Conservation (phyloP, 2,888 invertebrate species). For the Microdon myrmicae region DNA sequence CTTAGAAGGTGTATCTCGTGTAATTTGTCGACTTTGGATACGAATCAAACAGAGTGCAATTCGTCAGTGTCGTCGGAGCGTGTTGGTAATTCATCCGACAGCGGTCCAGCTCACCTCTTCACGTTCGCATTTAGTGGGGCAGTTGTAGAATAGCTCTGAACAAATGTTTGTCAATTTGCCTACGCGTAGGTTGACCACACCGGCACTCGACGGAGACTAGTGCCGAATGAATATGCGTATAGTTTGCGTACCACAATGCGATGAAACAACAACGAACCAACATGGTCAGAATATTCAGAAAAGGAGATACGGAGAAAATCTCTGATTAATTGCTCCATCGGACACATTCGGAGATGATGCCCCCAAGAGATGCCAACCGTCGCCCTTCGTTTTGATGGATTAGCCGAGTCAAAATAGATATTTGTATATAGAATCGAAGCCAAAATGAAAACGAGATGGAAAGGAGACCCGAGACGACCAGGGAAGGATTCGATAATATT, state of each 20-base stretch:
- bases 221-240: too few species aligned
- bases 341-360: slow-evolving; percentile 47
- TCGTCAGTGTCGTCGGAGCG: slow-evolving; percentile 24
- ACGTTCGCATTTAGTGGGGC: slow-evolving; percentile 4
- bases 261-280: slow-evolving; percentile 19
- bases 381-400: slow-evolving; percentile 53
- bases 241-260: slow-evolving; percentile 30
- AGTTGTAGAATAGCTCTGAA: slow-evolving; percentile 40
- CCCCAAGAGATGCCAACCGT: slow-evolving; percentile 48
- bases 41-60: slow-evolving; percentile 20
- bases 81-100: slow-evolving; percentile 10
- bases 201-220: slow-evolving; percentile 3
- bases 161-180: slow-evolving; percentile 35
- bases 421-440: slow-evolving; percentile 53
- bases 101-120: slow-evolving; percentile 19
- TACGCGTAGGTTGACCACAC: slow-evolving; percentile 40
- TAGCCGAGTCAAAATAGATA: slow-evolving; percentile 52
- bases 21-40: slow-evolving; percentile 21
- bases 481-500: slow-evolving; percentile 27
- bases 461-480: slow-evolving; percentile 38
- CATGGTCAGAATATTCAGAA: slow-evolving; percentile 11
- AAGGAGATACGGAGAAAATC: slow-evolving; percentile 10
- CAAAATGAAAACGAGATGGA: slow-evolving; percentile 51
- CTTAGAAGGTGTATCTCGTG: slow-evolving; percentile 5
- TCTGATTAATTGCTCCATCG: slow-evolving; percentile 45